Evolutionary conservation across 2,888 invertebrate species (phyloP).

Genomic region (Lepidochrysops patricia): DNA sequence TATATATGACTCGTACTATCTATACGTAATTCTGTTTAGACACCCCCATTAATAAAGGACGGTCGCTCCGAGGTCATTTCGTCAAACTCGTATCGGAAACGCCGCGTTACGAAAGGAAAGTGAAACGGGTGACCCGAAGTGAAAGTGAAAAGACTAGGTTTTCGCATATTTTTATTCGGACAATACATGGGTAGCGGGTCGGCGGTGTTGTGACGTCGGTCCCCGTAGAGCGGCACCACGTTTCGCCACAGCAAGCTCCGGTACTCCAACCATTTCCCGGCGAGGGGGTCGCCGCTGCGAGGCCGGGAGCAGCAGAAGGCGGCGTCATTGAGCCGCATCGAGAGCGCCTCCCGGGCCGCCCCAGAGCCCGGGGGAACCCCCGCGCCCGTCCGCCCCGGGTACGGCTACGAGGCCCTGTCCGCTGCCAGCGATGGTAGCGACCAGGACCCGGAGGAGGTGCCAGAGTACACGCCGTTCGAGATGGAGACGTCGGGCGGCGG

Average conservation of each 20-base stretch:
- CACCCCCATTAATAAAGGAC: constrained; percentile 54
- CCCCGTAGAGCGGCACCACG: constrained; percentile 45
- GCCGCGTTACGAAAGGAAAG: constrained; percentile 15
- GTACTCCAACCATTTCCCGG: constrained; percentile 58
- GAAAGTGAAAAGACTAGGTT: constrained; percentile 27
- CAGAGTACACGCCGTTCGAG: constrained; percentile 60
- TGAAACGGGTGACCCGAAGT: constrained; percentile 32
- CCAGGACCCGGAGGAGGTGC: constrained; percentile 54
- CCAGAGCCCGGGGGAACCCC: constrained; percentile 43
- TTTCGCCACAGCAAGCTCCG: constrained; percentile 69
- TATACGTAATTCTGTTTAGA: constrained; percentile 61
- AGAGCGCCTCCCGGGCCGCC: constrained; percentile 48
- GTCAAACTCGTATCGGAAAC: background rate
- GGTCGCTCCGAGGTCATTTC: constrained; percentile 24
- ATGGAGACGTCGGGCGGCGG: constrained; percentile 63
- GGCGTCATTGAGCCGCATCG: constrained; percentile 64
- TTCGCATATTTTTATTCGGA: constrained; percentile 9
- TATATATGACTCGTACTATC: constrained; percentile 66
- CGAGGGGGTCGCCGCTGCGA: constrained; percentile 52
- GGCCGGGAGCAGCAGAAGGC: constrained; percentile 55
- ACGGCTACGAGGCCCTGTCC: constrained; percentile 68
- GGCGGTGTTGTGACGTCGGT: background rate
- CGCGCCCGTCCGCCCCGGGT: constrained; percentile 57
- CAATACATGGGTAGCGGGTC: background rate
- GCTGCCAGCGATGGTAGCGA: constrained; percentile 68